phyloP scores from a whole-genome alignment of 2,888 invertebrate genomes.

The Pandemis cinnamomeana region DNA sequence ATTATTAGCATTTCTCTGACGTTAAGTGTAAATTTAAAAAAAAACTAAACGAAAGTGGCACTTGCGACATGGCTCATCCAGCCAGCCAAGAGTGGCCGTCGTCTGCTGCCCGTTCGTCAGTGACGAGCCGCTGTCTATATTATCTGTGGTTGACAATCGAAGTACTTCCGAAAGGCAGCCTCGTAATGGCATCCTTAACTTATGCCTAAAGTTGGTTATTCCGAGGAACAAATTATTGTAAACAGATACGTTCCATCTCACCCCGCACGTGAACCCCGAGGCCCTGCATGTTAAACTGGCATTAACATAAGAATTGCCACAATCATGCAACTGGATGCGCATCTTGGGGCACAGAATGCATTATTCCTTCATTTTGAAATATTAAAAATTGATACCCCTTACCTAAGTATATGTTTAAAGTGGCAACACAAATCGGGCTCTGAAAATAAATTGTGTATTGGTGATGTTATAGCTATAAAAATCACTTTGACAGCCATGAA shows the following conservation, averaged over 20 bases:
- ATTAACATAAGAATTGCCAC: conserved; percentile 69
- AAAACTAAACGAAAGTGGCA: not conserved
- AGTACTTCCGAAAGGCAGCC: not conserved
- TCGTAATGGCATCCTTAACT: not conserved
- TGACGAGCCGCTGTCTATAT: not conserved
- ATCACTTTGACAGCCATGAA: conserved; percentile 41
- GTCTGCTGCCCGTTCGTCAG: too few relatives aligned
- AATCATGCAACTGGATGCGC: conserved; percentile 61
- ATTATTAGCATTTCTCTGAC: not conserved
- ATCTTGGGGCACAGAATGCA: conserved; percentile 53
- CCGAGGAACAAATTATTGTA: conserved; percentile 8
- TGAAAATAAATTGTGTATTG: too few relatives aligned
- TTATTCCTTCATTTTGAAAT: conserved; percentile 32
- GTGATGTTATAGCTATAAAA: not conserved
- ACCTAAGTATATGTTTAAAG: not conserved
- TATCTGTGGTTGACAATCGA: too few relatives aligned
- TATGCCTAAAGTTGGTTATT: not conserved
- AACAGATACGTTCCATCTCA: conserved; percentile 8
- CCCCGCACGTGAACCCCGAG: conserved; percentile 23
- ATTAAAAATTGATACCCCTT: not conserved
- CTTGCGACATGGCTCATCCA: too few relatives aligned
- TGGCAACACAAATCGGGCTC: not conserved
- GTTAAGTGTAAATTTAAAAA: too few relatives aligned
- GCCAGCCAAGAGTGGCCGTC: too few relatives aligned
- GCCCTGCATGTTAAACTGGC: conserved; percentile 33